Conservation (phyloP, 2,113 vertebrate species). For the Alaudala cheleensis region DNA sequence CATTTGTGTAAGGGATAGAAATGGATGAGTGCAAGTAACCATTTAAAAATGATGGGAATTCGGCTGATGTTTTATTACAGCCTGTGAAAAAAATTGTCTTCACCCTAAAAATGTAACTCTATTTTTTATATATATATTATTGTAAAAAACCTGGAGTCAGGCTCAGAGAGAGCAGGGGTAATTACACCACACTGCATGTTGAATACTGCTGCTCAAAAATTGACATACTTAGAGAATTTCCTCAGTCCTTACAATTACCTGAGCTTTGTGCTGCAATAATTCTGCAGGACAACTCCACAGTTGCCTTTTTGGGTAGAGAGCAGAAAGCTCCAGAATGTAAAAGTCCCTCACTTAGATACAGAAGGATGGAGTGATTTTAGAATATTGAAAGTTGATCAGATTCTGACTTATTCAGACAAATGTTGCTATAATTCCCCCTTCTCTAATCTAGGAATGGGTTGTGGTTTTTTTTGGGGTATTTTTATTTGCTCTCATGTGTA, state of each 20-base stretch:
- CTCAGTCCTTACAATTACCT: background rate
- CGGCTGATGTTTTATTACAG: background rate
- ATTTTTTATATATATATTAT: background rate
- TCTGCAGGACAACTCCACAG: background rate
- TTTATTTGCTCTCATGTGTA: background rate
- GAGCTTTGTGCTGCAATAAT: background rate
- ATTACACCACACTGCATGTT: background rate
- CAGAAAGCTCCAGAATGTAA: background rate
- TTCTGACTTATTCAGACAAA: background rate
- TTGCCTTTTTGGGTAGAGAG: background rate
- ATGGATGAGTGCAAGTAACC: background rate
- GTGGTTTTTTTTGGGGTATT: background rate
- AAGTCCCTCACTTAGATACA: fast-evolving
- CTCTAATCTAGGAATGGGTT: background rate
- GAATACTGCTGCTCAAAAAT: background rate
- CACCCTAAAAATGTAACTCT: background rate
- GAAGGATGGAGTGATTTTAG: background rate
- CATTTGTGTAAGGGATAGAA: background rate
- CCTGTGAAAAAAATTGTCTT: background rate
- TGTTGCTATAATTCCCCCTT: background rate
- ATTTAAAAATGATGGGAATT: background rate
- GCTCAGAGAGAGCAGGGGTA: background rate
- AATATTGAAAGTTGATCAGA: background rate
- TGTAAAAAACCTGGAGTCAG: background rate
- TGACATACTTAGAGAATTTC: fast-evolving